Base-by-base conservation (phyloP, 2,113 vertebrate genomes). In the Nanorana parkeri region DNA sequence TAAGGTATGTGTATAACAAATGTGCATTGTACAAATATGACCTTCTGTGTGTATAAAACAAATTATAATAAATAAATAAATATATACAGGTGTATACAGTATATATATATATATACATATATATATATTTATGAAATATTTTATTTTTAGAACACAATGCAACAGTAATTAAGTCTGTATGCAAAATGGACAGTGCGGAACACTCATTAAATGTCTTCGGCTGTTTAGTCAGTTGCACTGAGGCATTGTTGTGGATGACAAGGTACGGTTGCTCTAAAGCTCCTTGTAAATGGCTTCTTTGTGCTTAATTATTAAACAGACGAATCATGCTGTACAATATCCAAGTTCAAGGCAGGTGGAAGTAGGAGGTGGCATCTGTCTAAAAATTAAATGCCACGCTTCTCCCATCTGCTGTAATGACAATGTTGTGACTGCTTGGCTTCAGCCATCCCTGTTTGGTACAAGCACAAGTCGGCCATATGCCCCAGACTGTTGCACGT, bases 331-430 rank as follows among this genome's bases (percentile, higher is more conserved):
- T 93, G 93, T 92, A 90, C 93, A 89, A 92, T 87, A 90, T 93
- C 94, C 93, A 94, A 94, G 93, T 94, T 93, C 88, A 90, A 94
- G 93, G 94, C 94, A 95, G 94, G 94, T 94, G 94, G 94, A 91
- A 90, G 89, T 91, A 92, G 92, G 92, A 93, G 93, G 92, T 91
- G 92, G 93, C 94, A 95, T 95, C 94, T 94, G 94, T 94, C 93
- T 94, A 93, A 92, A 93, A 91, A 94, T 92, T 93, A 92, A 94
- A 94, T 93, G 93, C 93, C 93, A 92, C 91, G 93, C 94, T 95
- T 93, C 91, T 89, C 92, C 94, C 94, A 95, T 95, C 94, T 94
- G 94, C 93, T 82, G 90, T 89, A 86, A 90, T 88, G 91, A 91
- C 91, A 88, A 92, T 17, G 88, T 89, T 78, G 86, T 89, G 90